phyloP scores from a whole-genome alignment of 1,140 invertebrate species.

The Gerris buenoi region DNA sequence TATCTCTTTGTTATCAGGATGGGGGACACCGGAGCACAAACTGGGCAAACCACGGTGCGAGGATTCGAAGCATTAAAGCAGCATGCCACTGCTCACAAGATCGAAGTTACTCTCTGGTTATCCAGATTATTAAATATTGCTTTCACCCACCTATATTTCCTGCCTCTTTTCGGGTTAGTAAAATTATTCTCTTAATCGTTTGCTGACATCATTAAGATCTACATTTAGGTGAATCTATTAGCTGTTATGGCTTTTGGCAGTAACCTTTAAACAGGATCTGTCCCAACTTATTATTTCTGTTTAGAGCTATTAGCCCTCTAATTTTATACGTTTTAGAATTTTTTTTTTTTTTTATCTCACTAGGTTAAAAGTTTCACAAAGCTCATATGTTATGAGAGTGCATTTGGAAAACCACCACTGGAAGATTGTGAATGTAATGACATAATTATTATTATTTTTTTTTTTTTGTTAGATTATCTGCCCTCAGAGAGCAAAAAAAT shows the following conservation, averaged over 20 bases:
- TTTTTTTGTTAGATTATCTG: too few relatives aligned
- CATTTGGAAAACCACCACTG: too few relatives aligned
- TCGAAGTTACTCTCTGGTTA: constrained; percentile 68
- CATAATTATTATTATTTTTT: too few relatives aligned
- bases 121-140: constrained; percentile 65
- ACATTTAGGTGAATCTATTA: neutral
- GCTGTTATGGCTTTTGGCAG: neutral
- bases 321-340: neutral
- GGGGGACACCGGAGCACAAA: constrained; percentile 26
- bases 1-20: neutral
- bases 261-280: neutral
- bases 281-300: neutral
- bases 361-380: too few relatives aligned
- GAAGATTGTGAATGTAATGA: too few relatives aligned
- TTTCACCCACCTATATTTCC: constrained; percentile 66
- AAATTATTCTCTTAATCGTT: neutral
- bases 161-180: constrained; percentile 77
- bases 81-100: constrained; percentile 63
- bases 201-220: neutral
- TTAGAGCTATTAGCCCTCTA: neutral
- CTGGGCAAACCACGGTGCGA: constrained; percentile 29
- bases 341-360: neutral
- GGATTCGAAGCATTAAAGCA: constrained; percentile 40
- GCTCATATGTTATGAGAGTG: too few relatives aligned
- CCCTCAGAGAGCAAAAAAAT: too few relatives aligned